A percentile compares a stretch with the other conserved stretches of the same genome.
These are phyloP conservation scores for Motacilla tschutschensis DNA, from an alignment of 2,113 vertebrate species.

Conservation along the genomic window DNA sequence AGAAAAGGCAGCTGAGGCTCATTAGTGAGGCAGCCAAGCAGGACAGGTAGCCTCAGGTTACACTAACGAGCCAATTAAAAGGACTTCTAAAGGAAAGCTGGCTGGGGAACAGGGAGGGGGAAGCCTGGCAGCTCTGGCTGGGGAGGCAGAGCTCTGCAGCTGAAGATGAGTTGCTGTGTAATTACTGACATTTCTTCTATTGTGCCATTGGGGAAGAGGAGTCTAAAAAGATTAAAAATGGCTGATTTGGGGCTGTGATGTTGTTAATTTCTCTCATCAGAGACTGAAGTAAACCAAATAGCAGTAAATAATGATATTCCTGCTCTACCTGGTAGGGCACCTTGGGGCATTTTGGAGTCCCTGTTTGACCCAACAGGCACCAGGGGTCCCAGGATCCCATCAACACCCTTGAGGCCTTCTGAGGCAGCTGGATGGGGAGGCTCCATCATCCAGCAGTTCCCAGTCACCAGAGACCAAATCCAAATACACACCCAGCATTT, in stretches of 20 bases:
- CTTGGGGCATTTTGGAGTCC: not conserved
- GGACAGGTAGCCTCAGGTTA: constrained; percentile 54
- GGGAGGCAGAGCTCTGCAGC: not conserved
- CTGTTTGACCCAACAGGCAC: not conserved
- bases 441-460: not conserved
- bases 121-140: not conserved
- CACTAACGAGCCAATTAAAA: constrained; percentile 46
- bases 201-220: not conserved
- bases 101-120: not conserved
- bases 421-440: not conserved
- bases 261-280: not conserved
- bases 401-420: not conserved
- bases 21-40: constrained; percentile 43
- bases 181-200: not conserved
- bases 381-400: not conserved
- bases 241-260: not conserved
- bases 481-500: not conserved
- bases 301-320: not conserved
- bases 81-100: constrained; percentile 7
- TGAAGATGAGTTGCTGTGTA: not conserved
- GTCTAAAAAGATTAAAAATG: not conserved
- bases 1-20: constrained; percentile 32
- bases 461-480: not conserved
- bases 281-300: not conserved
- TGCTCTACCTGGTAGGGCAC: not conserved